Percentiles rank a stretch among this genome's conserved stretches.
Evolutionary conservation across 2,113 vertebrate genomes (phyloP).

Genomic region (Melanerpes formicivorus): DNA sequence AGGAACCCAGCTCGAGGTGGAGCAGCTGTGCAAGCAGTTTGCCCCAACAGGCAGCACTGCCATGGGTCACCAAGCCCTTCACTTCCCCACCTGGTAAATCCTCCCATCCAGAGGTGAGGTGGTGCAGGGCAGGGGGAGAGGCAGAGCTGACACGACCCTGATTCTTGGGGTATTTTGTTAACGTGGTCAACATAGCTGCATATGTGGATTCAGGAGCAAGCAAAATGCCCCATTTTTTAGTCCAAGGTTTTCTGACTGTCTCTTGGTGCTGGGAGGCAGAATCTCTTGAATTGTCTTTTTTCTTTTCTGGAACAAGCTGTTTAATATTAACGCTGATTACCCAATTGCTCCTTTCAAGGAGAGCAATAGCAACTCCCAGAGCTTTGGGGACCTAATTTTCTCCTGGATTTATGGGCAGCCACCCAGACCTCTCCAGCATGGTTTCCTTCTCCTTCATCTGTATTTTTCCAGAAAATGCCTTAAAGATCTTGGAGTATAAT

Average conservation of each 20-base stretch:
- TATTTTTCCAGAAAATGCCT: neutral
- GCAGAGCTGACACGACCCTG: neutral
- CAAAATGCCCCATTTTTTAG: neutral
- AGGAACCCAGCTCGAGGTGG: neutral
- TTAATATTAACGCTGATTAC: constrained; percentile 59
- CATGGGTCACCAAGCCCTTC: neutral
- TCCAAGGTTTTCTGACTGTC: neutral
- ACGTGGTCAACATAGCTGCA: neutral
- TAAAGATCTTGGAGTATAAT: neutral
- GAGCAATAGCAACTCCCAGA: constrained; percentile 5
- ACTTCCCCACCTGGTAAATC: neutral
- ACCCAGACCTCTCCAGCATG: constrained; percentile 62
- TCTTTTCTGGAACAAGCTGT: neutral
- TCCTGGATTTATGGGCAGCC: constrained; percentile 60
- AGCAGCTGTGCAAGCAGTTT: neutral
- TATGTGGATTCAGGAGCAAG: neutral
- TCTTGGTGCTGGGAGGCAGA: constrained; percentile 22
- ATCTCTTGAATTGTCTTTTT: neutral
- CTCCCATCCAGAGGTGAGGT: neutral
- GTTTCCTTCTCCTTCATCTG: neutral
- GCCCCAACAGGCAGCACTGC: neutral
- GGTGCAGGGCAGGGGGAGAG: neutral
- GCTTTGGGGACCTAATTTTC: constrained; percentile 57
- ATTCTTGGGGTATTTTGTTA: neutral
- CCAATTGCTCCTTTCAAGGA: constrained; percentile 47